Evolutionary conservation across 2,888 invertebrate genomes (phyloP).

Genomic region (Slavum lentiscoides): DNA sequence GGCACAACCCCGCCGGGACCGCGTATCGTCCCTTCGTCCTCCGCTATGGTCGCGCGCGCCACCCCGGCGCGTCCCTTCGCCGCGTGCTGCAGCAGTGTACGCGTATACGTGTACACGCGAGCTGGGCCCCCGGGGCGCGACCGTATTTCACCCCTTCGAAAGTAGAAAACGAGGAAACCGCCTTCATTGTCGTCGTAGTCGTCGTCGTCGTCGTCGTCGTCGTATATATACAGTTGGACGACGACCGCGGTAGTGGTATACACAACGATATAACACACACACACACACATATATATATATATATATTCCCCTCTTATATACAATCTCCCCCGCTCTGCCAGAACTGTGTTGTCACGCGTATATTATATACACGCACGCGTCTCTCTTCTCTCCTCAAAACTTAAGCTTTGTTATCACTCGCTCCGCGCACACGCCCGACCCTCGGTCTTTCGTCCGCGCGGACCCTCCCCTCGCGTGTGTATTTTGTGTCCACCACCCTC

Average conservation of each 20-base stretch:
- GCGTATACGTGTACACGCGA: no score
- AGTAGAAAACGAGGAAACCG: conserved; percentile 47
- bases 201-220: conserved; percentile 36
- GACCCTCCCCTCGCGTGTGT: background rate
- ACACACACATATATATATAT: background rate
- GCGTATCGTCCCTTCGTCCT: conserved; percentile 15
- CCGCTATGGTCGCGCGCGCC: background rate
- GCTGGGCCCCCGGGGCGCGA: conserved; percentile 44
- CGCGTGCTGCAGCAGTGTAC: background rate
- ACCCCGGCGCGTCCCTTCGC: background rate
- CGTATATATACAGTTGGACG: background rate
- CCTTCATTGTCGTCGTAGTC: conserved; percentile 36
- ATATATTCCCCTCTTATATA: background rate
- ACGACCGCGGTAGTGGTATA: background rate
- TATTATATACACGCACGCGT: background rate
- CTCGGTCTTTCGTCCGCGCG: no score
- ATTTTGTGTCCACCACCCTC: background rate
- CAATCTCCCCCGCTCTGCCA: background rate
- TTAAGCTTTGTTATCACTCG: conserved; percentile 49
- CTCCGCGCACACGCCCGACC: background rate
- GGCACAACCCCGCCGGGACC: conserved; percentile 47
- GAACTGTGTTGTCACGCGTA: background rate
- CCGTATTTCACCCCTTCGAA: conserved; percentile 47
- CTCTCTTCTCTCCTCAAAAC: conserved; percentile 23
- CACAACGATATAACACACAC: conserved; percentile 1